phyloP scores from a whole-genome alignment of 2,888 invertebrate genomes.

The Trichacis sp. region DNA sequence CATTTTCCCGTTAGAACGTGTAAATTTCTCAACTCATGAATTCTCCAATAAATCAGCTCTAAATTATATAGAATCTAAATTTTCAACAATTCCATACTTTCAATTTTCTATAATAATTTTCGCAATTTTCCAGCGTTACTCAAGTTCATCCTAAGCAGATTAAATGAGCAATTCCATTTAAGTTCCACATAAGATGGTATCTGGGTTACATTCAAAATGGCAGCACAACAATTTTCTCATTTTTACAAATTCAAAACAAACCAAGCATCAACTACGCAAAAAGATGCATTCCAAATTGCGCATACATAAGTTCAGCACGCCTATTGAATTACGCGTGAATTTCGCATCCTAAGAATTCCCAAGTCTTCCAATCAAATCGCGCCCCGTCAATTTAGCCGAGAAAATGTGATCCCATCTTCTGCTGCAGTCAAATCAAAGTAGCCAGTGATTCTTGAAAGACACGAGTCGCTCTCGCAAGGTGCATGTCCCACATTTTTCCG shows the following conservation, averaged over 20 bases:
- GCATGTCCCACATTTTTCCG: background rate
- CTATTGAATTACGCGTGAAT: background rate
- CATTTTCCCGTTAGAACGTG: too few species aligned
- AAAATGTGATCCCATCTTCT: background rate
- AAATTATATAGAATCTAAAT: too few species aligned
- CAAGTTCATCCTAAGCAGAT: too few species aligned
- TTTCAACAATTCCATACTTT: too few species aligned
- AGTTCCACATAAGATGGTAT: slow-evolving; percentile 28
- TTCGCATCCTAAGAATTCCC: background rate
- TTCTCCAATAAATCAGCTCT: too few species aligned
- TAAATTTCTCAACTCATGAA: too few species aligned
- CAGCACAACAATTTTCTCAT: slow-evolving; percentile 10
- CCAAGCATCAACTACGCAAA: slow-evolving; percentile 28
- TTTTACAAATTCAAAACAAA: too few species aligned
- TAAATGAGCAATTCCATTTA: slow-evolving; percentile 10
- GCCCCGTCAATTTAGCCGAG: background rate
- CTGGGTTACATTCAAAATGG: slow-evolving; percentile 16
- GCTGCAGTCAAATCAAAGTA: background rate
- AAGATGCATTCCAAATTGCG: slow-evolving; percentile 11
- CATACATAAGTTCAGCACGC: background rate
- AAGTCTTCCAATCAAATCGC: background rate
- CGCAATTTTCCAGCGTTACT: too few species aligned
- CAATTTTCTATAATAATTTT: too few species aligned
- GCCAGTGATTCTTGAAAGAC: background rate
- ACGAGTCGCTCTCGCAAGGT: background rate